Conservation (phyloP, 1,140 invertebrate species). For the Agraylea sexmaculata region DNA sequence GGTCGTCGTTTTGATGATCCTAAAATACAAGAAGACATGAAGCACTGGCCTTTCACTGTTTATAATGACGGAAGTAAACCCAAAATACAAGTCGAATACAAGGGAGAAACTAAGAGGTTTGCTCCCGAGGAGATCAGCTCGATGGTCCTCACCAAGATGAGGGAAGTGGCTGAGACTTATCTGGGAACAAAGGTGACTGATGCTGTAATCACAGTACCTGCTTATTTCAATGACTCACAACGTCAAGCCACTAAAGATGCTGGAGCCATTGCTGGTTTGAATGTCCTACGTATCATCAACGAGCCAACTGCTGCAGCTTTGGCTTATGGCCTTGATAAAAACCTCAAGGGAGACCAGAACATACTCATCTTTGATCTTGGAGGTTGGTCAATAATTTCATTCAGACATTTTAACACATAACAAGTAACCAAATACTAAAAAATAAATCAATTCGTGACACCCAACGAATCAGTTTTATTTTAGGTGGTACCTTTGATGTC, state of each 20-base stretch:
- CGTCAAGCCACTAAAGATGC: constrained; percentile 63
- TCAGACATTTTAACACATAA: no score
- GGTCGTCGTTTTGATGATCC: constrained; percentile 65
- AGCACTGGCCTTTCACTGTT: constrained; percentile 72
- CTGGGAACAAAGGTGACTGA: constrained; percentile 48
- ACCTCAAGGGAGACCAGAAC: constrained; percentile 67
- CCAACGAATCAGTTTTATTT: no score
- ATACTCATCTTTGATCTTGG: constrained; percentile 65
- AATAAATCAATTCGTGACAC: no score
- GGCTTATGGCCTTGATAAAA: constrained; percentile 76
- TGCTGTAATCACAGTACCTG: constrained; percentile 59
- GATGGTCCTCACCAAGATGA: constrained; percentile 64
- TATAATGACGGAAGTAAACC: constrained; percentile 57
- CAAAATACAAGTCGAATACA: constrained; percentile 64
- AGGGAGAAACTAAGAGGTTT: constrained; percentile 62
- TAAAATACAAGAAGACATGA: constrained; percentile 63
- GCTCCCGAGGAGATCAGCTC: constrained; percentile 78
- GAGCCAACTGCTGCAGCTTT: constrained; percentile 74
- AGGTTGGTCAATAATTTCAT: no score
- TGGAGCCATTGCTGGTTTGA: constrained; percentile 61
- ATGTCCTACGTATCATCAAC: constrained; percentile 73
- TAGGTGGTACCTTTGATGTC: constrained; percentile 74
- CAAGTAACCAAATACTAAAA: no score
- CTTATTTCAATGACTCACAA: constrained; percentile 55
- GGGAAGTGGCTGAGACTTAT: constrained; percentile 58